phyloP scores from a whole-genome alignment of 2,888 invertebrate genomes.

The Noctuana brunneofusca region DNA sequence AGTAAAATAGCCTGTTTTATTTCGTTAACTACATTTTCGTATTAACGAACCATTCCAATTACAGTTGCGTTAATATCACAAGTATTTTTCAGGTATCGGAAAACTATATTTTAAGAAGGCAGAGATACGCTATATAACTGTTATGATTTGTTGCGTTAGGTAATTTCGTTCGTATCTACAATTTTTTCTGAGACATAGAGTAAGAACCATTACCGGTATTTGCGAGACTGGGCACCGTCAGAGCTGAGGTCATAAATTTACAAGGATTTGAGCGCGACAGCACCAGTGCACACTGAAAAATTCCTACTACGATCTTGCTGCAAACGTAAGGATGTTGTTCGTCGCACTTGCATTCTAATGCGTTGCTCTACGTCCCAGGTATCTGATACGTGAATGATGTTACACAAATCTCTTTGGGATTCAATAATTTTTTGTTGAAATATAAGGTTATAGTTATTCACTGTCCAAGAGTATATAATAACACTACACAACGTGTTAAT shows the following conservation, averaged over 20 bases:
- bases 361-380: conserved; percentile 22
- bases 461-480: too few species aligned
- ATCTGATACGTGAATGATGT: conserved; percentile 10
- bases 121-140: background rate
- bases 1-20: conserved; percentile 58
- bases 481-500: too few species aligned
- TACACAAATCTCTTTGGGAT: background rate
- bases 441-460: background rate
- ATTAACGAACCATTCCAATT: conserved; percentile 37
- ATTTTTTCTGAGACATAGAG: conserved; percentile 1
- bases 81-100: background rate
- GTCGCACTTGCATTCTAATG: conserved; percentile 41
- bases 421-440: background rate
- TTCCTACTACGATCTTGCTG: conserved; percentile 61
- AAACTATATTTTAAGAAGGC: background rate
- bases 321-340: conserved; percentile 45
- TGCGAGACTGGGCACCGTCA: conserved; percentile 18
- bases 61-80: background rate
- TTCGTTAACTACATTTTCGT: conserved; percentile 58
- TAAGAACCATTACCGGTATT: conserved; percentile 23
- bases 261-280: conserved; percentile 73
- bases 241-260: conserved; percentile 71
- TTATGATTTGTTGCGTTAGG: background rate
- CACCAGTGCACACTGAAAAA: conserved; percentile 73
- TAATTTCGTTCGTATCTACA: conserved; percentile 8